These are phyloP conservation scores for Achatina immaculata DNA, from an alignment of 1,140 invertebrate genomes.

Conservation along the genomic window DNA sequence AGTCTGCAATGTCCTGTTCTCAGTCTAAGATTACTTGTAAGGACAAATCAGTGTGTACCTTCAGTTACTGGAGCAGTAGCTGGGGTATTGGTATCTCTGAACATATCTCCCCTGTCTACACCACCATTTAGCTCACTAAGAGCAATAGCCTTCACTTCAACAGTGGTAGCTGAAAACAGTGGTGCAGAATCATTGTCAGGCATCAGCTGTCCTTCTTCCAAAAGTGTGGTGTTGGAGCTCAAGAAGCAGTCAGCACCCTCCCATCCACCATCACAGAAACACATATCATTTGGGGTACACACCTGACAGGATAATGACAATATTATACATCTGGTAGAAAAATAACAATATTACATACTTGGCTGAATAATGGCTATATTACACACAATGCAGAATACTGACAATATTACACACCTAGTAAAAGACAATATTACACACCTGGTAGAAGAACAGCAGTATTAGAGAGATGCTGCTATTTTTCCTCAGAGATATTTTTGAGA, in stretches of 20 bases:
- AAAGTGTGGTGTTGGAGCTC: slow-evolving; percentile 49
- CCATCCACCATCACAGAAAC: slow-evolving; percentile 92
- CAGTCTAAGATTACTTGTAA: too few relatives aligned
- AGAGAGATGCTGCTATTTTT: too few relatives aligned
- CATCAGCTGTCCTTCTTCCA: slow-evolving; percentile 51
- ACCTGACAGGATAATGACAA: slow-evolving; percentile 76
- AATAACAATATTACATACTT: too few relatives aligned
- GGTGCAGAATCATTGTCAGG: not conserved
- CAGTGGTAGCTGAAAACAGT: not conserved
- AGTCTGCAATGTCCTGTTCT: too few relatives aligned
- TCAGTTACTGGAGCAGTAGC: slow-evolving; percentile 28
- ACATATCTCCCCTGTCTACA: not conserved
- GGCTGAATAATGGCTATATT: too few relatives aligned
- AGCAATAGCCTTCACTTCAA: slow-evolving; percentile 2
- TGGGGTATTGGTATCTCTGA: slow-evolving; percentile 8
- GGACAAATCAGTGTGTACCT: slow-evolving; percentile 8
- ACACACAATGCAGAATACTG: too few relatives aligned
- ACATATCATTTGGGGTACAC: slow-evolving; percentile 93
- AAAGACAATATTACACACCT: too few relatives aligned
- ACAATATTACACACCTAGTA: too few relatives aligned
- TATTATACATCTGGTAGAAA: too few relatives aligned
- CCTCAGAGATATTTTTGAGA: too few relatives aligned
- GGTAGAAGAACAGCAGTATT: too few relatives aligned
- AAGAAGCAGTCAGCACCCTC: slow-evolving; percentile 89
- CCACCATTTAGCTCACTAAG: not conserved